Conservation (phyloP, 2,797 vertebrate species). For the Heteromormyrus szaboi region DNA sequence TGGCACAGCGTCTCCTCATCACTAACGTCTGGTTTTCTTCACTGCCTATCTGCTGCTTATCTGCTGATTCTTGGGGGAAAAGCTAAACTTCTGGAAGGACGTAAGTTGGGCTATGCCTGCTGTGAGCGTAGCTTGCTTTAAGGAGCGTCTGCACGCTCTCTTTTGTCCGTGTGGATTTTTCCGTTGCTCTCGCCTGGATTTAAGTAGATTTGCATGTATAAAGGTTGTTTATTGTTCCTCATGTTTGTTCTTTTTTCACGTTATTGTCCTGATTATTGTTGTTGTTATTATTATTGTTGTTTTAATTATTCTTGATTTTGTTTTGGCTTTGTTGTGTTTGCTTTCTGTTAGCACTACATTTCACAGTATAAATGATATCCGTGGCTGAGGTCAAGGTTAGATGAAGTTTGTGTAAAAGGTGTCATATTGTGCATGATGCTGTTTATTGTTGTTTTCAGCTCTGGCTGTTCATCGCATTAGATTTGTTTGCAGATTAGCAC, state of each 20-base stretch:
- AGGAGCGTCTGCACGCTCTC: slow-evolving; percentile 18
- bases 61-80: slow-evolving; percentile 78
- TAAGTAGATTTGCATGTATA: slow-evolving; percentile 29
- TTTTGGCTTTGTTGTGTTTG: background rate
- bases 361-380: background rate
- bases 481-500: background rate
- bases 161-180: slow-evolving; percentile 9
- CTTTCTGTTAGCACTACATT: background rate
- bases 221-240: background rate
- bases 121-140: slow-evolving; percentile 46
- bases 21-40: slow-evolving; percentile 80
- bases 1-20: background rate
- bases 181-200: slow-evolving; percentile 39
- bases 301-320: background rate
- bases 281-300: background rate
- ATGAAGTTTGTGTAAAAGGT: background rate
- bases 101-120: slow-evolving; percentile 72
- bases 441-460: background rate
- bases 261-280: background rate
- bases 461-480: background rate
- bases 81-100: slow-evolving; percentile 98
- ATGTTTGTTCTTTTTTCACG: background rate
- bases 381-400: background rate
- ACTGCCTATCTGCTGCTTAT: slow-evolving; percentile 67
- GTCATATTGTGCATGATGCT: background rate